Evolutionary conservation across 1,140 invertebrate genomes (phyloP).

Genomic region (Galendromus occidentalis): DNA sequence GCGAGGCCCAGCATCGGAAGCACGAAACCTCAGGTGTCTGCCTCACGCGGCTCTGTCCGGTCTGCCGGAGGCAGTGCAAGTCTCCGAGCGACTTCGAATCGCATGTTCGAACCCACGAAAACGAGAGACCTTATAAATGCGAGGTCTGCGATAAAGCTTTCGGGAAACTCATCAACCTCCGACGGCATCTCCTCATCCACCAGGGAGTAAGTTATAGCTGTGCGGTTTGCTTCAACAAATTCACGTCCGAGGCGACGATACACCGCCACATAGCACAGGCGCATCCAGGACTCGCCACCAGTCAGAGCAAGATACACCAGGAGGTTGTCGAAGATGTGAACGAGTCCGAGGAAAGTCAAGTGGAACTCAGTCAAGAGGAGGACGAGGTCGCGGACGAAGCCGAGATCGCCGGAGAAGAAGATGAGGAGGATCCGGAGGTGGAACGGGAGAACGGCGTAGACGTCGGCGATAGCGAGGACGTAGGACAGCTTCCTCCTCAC

Average conservation of each 20-base stretch:
- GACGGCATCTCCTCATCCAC: neutral
- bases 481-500: no score
- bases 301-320: no score
- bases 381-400: no score
- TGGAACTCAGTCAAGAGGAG: no score
- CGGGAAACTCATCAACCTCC: constrained; percentile 42
- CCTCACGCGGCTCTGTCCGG: neutral
- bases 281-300: neutral
- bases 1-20: neutral
- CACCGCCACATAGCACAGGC: neutral
- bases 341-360: no score
- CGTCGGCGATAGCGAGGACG: no score
- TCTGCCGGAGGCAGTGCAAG: neutral
- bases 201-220: neutral
- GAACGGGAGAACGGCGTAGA: no score
- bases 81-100: neutral
- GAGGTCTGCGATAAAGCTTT: constrained; percentile 72
- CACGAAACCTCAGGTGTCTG: neutral
- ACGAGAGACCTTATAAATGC: constrained; percentile 78
- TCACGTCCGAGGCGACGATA: neutral
- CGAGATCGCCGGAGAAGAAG: no score
- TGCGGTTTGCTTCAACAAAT: constrained; percentile 8
- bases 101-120: constrained; percentile 85
- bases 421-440: no score
- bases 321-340: no score